Evolutionary conservation across 1,140 invertebrate genomes (phyloP).

Genomic region (Drosophila chauvacae): DNA sequence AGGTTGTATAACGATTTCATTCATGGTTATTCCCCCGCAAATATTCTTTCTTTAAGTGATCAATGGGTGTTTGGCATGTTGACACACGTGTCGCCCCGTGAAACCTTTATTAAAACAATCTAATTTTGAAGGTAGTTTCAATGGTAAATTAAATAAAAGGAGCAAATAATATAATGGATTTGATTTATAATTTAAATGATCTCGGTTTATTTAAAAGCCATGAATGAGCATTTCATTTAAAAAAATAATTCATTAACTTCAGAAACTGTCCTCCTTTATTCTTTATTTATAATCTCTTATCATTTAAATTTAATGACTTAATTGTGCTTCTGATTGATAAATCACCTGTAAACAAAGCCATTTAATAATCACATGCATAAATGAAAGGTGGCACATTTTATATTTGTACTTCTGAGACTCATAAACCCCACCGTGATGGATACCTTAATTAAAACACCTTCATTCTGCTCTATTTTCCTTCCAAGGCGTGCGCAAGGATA

Average conservation of each 20-base stretch:
- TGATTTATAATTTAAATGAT: neutral
- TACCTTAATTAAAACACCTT: neutral
- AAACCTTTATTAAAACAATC: neutral
- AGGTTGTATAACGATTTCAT: conserved; percentile 37
- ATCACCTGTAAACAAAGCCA: conserved; percentile 19
- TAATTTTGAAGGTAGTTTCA: neutral
- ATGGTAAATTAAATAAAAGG: neutral
- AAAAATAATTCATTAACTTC: neutral
- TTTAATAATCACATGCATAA: conserved; percentile 21
- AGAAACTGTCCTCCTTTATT: neutral
- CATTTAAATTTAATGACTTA: conserved; percentile 11
- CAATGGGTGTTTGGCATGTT: neutral
- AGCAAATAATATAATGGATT: neutral
- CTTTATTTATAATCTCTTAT: neutral
- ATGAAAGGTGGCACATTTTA: neutral
- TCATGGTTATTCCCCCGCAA: conserved; percentile 9
- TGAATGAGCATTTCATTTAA: too few species aligned
- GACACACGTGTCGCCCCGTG: neutral
- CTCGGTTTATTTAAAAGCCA: neutral
- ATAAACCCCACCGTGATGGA: conserved; percentile 5
- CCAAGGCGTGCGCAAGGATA: conserved; percentile 67
- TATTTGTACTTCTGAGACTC: neutral
- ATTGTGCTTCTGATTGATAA: conserved; percentile 25
- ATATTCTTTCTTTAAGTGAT: neutral
- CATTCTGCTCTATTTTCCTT: neutral